phyloP scores from a whole-genome alignment of 2,113 vertebrate species.

The Bubo bubo region DNA sequence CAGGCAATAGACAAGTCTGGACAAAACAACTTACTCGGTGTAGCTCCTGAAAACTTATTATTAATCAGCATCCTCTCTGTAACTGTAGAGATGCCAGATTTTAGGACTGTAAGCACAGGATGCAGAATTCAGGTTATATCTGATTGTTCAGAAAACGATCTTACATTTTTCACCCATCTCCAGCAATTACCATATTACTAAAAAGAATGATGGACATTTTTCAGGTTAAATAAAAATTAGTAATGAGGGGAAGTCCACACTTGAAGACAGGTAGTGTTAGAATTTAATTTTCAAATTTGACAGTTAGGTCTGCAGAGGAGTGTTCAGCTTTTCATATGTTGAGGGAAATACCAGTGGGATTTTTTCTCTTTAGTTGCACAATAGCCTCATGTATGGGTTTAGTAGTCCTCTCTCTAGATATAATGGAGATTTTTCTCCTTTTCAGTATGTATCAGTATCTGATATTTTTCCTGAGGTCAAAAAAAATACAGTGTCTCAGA shows the following conservation, averaged over 20 bases:
- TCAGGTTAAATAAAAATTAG: neutral
- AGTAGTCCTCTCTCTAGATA: neutral
- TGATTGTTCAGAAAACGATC: neutral
- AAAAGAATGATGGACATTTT: neutral
- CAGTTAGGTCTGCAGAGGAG: neutral
- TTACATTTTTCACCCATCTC: neutral
- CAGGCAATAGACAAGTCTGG: constrained; percentile 68
- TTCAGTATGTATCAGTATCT: neutral
- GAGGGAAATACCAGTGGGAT: neutral
- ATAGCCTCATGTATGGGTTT: neutral
- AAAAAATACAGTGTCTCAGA: neutral
- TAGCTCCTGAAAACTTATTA: constrained; percentile 12
- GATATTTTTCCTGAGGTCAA: neutral
- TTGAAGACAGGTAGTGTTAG: neutral
- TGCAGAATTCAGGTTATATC: neutral
- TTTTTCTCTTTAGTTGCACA: neutral
- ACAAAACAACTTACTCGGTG: constrained; percentile 58
- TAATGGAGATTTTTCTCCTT: neutral
- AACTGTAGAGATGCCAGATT: neutral
- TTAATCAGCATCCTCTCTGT: neutral
- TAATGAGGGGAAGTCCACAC: neutral
- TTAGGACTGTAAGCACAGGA: neutral
- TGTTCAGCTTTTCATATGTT: neutral
- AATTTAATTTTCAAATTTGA: neutral
- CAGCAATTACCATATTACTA: neutral